Base-by-base conservation (phyloP, 2,113 vertebrate species). In the Leucoraja erinaceus region DNA sequence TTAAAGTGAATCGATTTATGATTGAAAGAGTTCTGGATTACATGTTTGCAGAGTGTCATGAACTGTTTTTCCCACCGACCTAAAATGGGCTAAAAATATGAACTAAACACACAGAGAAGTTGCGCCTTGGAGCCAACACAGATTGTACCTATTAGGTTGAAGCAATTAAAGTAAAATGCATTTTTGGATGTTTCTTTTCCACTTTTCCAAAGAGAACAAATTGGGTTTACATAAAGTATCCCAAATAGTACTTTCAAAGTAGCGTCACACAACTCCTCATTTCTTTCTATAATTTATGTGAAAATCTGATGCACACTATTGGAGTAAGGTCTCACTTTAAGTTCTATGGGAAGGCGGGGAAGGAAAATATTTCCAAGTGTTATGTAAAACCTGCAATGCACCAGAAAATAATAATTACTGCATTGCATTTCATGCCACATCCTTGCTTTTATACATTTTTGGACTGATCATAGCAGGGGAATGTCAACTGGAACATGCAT, bases 301-400 rank as follows among this genome's bases (percentile, higher is more conserved):
- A 38, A 6, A 47, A 68, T 33, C 16, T 25, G 90, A 91, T 72
- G 90, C 4, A 22, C 28, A 20, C 33, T 54, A 33, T 25, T 70
- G 66, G 20, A 91, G 72, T 33, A 72, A 38, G 5, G 33, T 14
- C 20, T 31, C n/a, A n/a, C 61, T 68, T 66, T 38, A 90, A 68
- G 86, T 18, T 16, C 61, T 9, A 18, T 22, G 5, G 86, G 86
- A 90, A 68, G 33, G 98, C 98, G 97, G 98, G 97, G 70, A 96
- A 97, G 97, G 96, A 98, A 99, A 99, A 98, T 95, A 97, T 96
- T 98, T 99, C 97, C 98, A 98, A 99, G 98, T 99, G 97, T 98
- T 98, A 97, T 96, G 96, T 96, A 96, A 97, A 95, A 96, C 95
- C 97, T 97, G 97, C 97, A 98, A 98, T 97, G 95, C 98, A 98